Conservation (phyloP, 1,140 invertebrate species). For the Thrips palmi region DNA sequence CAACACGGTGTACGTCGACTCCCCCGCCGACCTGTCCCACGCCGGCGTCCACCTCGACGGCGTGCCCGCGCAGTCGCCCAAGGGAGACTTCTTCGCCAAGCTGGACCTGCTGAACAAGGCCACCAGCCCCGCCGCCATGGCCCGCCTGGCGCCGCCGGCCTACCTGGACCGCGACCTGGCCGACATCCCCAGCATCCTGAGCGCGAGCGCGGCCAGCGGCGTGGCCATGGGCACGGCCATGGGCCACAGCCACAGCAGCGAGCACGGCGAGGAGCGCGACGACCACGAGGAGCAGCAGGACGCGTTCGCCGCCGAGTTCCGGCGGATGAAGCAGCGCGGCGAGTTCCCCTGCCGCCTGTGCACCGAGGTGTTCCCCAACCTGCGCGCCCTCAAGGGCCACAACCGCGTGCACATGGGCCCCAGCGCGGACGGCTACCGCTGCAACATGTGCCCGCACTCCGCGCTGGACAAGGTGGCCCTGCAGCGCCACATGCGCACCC, state of each 20-base stretch:
- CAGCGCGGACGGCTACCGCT: constrained; percentile 43
- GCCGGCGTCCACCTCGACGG: constrained; percentile 2
- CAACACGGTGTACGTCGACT: constrained; percentile 15
- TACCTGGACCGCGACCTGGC: too few species aligned
- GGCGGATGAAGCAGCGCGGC: constrained; percentile 67
- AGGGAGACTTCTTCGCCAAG: constrained; percentile 9
- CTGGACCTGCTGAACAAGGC: neutral
- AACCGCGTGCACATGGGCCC: constrained; percentile 58
- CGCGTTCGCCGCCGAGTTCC: constrained; percentile 55
- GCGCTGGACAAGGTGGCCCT: constrained; percentile 80
- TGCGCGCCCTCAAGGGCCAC: constrained; percentile 78
- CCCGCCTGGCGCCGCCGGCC: too few species aligned
- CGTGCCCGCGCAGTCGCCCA: neutral
- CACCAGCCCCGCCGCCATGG: too few species aligned
- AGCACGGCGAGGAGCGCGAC: constrained; percentile 13
- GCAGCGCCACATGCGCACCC: constrained; percentile 74
- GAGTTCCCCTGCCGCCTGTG: constrained; percentile 80
- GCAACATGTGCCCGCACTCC: constrained; percentile 80
- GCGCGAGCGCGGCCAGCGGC: neutral
- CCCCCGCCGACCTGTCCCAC: constrained; percentile 15
- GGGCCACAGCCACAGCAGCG: neutral
- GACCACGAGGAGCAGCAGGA: constrained; percentile 63
- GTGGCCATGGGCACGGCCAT: constrained; percentile 6
- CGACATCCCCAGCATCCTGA: neutral
- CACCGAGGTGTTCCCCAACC: constrained; percentile 62